These are phyloP conservation scores for Dichetophora obliterata DNA, from an alignment of 2,888 invertebrate genomes.

Conservation along the genomic window DNA sequence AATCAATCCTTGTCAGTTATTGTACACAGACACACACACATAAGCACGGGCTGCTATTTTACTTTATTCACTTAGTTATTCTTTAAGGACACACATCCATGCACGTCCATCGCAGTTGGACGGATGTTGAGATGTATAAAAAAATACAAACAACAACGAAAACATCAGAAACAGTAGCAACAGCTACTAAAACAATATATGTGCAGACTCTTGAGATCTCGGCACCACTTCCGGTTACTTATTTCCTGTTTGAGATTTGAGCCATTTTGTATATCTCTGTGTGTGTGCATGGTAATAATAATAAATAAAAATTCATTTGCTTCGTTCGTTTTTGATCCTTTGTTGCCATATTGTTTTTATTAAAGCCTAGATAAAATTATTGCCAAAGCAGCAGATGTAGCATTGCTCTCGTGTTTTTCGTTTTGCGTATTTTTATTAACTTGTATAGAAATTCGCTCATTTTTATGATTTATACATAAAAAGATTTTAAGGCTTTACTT, in stretches of 20 bases:
- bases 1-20: slow-evolving; percentile 9
- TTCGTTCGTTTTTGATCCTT: slow-evolving; percentile 30
- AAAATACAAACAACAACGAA: not conserved
- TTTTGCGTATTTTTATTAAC: not conserved
- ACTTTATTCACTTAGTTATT: not conserved
- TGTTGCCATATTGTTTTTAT: slow-evolving; percentile 43
- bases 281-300: slow-evolving; percentile 20
- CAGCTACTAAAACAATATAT: not conserved
- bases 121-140: not conserved
- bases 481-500: too few species aligned
- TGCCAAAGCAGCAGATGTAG: too few species aligned
- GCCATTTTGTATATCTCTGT: not conserved
- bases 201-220: too few species aligned
- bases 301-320: slow-evolving; percentile 43
- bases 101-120: not conserved
- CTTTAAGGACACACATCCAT: not conserved
- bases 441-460: not conserved
- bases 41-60: not conserved
- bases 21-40: not conserved
- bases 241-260: not conserved
- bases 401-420: too few species aligned
- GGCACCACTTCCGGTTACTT: not conserved
- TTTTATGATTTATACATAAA: too few species aligned
- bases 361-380: not conserved
- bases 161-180: not conserved